Evolutionary conservation across 2,797 vertebrate species (phyloP), one percentile per base, ranked within the genome.

Genomic region (Rhinichthys osculus): DNA sequence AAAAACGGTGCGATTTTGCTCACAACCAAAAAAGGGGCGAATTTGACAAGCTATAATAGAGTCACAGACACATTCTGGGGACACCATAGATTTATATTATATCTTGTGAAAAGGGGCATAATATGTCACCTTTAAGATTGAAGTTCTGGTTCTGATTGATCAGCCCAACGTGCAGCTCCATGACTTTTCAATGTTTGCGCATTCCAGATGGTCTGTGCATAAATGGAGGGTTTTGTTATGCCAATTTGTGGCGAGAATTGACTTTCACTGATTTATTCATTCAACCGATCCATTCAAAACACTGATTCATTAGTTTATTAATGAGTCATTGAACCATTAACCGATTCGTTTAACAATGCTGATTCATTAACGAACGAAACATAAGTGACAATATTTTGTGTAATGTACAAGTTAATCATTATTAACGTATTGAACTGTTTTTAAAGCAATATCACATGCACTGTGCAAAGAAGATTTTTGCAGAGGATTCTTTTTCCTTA

Each of bases 311-410:
- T 35, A 1, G 4, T 30, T 17, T 33, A 66, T 66, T 66, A 33
- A 42, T n/a, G 69, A n/a, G 69, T 42, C 69, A 44, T 71, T 71
- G 69, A 71, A 71, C 23, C 69, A 44, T 42, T 71, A 42, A 42
- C 35, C 2, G 2, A 70, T 40, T 40, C 5, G 0, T 70, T 70
- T 42, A 23, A n/a, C 38, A 42, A 7, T 3, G 0, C 10, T 14
- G 38, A 42, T 71, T 71, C 69, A n/a, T 13, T 71, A 21, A 13
- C 5, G 0, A 40, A 70, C 5, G 2, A 30, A 66, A 66, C 27
- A 0, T 2, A 7, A 7, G 5, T 17, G 14, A 30, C 62, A 33
- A 33, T 8, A 33, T 30, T 64, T 14, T 64, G 27, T 30, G 27
- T 30, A 6, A 64, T 27, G 59, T 27, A 62, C 27, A 62, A 27